Percentiles rank a stretch among this genome's conserved stretches.
These are phyloP conservation scores for Entomobrya multifasciata DNA, from an alignment of 2,888 invertebrate species.

Conservation along the genomic window DNA sequence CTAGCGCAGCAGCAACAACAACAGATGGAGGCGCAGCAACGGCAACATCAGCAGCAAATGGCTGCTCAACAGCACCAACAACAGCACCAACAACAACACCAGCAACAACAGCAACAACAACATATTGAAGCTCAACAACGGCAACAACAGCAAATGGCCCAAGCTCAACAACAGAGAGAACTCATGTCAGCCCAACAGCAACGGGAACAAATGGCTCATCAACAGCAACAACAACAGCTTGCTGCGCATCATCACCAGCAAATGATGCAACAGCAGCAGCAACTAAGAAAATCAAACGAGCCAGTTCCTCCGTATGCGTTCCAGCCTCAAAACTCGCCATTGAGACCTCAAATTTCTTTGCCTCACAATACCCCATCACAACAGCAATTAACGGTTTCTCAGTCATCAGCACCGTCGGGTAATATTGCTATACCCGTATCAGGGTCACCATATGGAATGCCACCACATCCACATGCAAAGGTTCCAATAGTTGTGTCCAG, in stretches of 20 bases:
- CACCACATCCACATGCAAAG: conserved; percentile 51
- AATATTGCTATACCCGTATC: conserved; percentile 53
- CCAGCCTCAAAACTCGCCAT: conserved; percentile 36
- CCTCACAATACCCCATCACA: conserved; percentile 2
- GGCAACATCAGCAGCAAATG: conserved; percentile 80
- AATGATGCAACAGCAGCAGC: conserved; percentile 44
- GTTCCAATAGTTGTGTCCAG: conserved; percentile 57
- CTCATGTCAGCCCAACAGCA: conserved; percentile 82
- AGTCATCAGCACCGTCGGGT: conserved; percentile 11
- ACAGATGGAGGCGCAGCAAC: conserved; percentile 5
- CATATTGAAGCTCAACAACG: conserved; percentile 26
- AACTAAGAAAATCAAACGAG: conserved; percentile 1
- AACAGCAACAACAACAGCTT: conserved; percentile 49
- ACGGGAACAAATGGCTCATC: conserved; percentile 81
- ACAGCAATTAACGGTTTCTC: conserved; percentile 44
- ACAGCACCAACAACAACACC: conserved; percentile 81
- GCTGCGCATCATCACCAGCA: conserved; percentile 80
- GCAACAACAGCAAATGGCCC: conserved; percentile 74
- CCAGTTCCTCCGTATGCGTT: conserved; percentile 58
- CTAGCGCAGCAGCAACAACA: conserved; percentile 72
- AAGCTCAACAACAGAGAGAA: conserved; percentile 81
- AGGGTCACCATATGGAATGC: conserved; percentile 30
- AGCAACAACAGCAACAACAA: conserved; percentile 53
- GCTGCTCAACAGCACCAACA: conserved; percentile 82
- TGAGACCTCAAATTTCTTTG: conserved; percentile 45